These are phyloP conservation scores for Eulithis testata DNA, from an alignment of 2,888 invertebrate species.

Conservation along the genomic window DNA sequence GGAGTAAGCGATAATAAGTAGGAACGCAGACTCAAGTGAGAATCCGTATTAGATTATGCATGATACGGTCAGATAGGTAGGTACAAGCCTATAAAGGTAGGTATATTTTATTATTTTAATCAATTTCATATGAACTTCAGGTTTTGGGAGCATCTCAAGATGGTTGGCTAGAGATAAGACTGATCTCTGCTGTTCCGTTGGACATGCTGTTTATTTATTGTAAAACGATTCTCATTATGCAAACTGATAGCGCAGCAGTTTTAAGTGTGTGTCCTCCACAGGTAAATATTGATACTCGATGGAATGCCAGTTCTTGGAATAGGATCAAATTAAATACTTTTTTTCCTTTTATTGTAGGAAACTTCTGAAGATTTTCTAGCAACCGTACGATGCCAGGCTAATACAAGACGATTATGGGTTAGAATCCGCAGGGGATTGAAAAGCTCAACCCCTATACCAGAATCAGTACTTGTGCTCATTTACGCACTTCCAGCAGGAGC, in stretches of 20 bases:
- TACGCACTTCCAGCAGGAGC: slow-evolving; percentile 75
- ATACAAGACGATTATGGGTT: slow-evolving; percentile 94
- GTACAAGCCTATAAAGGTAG: background rate
- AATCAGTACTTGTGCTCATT: slow-evolving; percentile 62
- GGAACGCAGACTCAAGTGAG: too few species aligned
- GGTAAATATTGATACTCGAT: slow-evolving; percentile 48
- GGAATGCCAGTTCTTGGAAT: background rate
- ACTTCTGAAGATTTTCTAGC: slow-evolving; percentile 82
- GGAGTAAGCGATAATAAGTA: too few species aligned
- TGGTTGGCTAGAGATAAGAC: slow-evolving; percentile 73
- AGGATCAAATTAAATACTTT: background rate
- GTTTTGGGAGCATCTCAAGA: slow-evolving; percentile 67
- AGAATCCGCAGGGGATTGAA: slow-evolving; percentile 88
- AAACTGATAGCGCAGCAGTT: slow-evolving; percentile 75
- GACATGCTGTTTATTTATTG: slow-evolving; percentile 78
- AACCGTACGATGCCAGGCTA: slow-evolving; percentile 96
- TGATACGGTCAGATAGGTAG: too few species aligned
- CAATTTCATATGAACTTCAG: slow-evolving; percentile 43
- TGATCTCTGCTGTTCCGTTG: slow-evolving; percentile 72
- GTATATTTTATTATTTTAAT: background rate
- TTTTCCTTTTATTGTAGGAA: slow-evolving; percentile 47
- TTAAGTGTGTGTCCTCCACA: slow-evolving; percentile 72
- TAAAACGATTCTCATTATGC: slow-evolving; percentile 62
- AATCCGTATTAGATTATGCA: too few species aligned
- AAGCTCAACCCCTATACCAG: slow-evolving; percentile 48